Percentiles rank a stretch among this genome's conserved stretches.
Evolutionary conservation across 2,797 vertebrate genomes (phyloP).

Genomic region (Cossypha dichroa): DNA sequence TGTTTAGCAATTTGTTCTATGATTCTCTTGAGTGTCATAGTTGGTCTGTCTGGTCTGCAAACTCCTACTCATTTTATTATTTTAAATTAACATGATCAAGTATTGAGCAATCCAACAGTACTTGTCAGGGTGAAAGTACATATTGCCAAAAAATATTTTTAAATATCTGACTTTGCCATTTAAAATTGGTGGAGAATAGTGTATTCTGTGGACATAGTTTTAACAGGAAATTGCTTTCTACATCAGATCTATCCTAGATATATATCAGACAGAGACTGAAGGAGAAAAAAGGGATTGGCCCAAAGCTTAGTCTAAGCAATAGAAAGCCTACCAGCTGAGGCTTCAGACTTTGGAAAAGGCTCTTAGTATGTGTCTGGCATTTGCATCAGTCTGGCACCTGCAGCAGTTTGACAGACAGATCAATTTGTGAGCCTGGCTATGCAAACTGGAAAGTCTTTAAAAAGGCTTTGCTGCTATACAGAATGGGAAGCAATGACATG

Average conservation of each 20-base stretch:
- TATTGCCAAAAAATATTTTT: neutral
- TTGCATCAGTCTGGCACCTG: slow-evolving; percentile 47
- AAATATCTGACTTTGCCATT: neutral
- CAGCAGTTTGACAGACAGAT: slow-evolving; percentile 43
- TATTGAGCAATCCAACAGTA: neutral
- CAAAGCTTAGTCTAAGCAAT: neutral
- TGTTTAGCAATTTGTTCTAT: neutral
- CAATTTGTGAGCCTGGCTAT: slow-evolving; percentile 42
- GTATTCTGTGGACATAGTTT: neutral
- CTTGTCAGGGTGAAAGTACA: neutral
- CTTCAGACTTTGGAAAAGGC: slow-evolving; percentile 20
- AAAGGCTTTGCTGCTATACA: neutral
- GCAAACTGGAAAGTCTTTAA: slow-evolving; percentile 31
- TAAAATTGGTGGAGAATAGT: neutral
- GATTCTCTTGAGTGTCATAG: neutral
- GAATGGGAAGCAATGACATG: neutral
- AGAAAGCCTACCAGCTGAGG: slow-evolving; percentile 3
- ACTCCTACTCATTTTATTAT: neutral
- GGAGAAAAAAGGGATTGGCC: neutral
- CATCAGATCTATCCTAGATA: neutral
- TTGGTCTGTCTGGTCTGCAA: neutral
- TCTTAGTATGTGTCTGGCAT: slow-evolving; percentile 29
- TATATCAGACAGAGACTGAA: neutral
- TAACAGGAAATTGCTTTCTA: slow-evolving; percentile 5
- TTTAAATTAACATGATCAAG: neutral